phyloP scores from a whole-genome alignment of 2,113 vertebrate species.

The Sinocyclocheilus anshuiensis region DNA sequence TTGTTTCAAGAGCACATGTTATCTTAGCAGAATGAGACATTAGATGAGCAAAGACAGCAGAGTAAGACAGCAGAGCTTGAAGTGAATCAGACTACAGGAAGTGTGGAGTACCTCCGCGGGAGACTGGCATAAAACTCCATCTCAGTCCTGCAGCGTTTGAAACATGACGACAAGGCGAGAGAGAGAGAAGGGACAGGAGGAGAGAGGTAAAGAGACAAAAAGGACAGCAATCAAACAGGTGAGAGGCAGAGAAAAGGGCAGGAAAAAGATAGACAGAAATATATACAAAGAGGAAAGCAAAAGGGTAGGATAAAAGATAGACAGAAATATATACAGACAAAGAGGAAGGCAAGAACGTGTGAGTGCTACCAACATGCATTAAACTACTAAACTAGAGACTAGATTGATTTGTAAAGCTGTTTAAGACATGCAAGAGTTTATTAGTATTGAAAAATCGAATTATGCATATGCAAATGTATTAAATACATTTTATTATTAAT shows the following conservation, averaged over 20 bases:
- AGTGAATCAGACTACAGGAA: slow-evolving; percentile 21
- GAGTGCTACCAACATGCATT: too few species aligned
- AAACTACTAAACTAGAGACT: too few species aligned
- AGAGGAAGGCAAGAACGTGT: slow-evolving; percentile 29
- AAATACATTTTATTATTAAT: too few species aligned
- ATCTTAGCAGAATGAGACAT: neutral
- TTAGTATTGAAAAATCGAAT: too few species aligned
- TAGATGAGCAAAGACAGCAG: slow-evolving; percentile 22
- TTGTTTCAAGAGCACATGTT: neutral
- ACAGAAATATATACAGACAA: slow-evolving; percentile 27
- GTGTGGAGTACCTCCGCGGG: slow-evolving; percentile 77
- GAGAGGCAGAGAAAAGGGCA: neutral
- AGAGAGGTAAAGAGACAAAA: slow-evolving; percentile 26
- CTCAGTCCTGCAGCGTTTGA: slow-evolving; percentile 79
- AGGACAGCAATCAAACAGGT: neutral
- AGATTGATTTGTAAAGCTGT: too few species aligned
- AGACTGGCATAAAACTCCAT: slow-evolving; percentile 86
- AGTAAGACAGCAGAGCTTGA: slow-evolving; percentile 21
- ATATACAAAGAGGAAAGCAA: too few species aligned
- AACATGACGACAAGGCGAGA: slow-evolving; percentile 36
- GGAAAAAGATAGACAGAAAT: neutral
- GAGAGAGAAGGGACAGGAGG: slow-evolving; percentile 32
- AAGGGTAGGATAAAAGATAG: neutral
- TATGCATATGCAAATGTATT: too few species aligned
- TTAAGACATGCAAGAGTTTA: too few species aligned